These are phyloP conservation scores for Lordiphosa mommai DNA, from an alignment of 1,140 invertebrate species.

Conservation along the genomic window DNA sequence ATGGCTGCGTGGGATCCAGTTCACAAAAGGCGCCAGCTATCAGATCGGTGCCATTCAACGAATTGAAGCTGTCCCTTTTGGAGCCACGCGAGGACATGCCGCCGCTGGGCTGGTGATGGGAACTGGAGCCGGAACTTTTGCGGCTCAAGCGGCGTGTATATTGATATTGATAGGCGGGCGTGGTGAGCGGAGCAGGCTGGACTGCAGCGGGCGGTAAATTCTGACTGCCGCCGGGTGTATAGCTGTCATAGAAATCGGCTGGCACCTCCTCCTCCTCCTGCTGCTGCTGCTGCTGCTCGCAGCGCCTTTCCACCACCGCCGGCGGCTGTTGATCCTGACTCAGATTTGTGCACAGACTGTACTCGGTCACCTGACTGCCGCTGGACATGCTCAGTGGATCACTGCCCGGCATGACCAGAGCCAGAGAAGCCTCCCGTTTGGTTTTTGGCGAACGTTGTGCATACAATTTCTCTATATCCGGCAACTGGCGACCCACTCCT, in stretches of 20 bases:
- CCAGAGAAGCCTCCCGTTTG: slow-evolving; percentile 22
- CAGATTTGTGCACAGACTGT: slow-evolving; percentile 57
- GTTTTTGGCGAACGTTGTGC: slow-evolving; percentile 64
- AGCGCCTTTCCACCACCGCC: background rate
- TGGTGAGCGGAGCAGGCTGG: slow-evolving; percentile 9
- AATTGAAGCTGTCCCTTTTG: slow-evolving; percentile 75
- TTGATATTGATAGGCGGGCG: slow-evolving; percentile 70
- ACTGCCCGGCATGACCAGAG: slow-evolving; percentile 50
- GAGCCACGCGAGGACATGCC: slow-evolving; percentile 27
- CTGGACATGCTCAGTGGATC: slow-evolving; percentile 58
- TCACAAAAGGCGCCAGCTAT: slow-evolving; percentile 77
- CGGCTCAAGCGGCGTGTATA: slow-evolving; percentile 70
- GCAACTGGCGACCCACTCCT: slow-evolving; percentile 52
- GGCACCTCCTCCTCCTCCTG: slow-evolving; percentile 67
- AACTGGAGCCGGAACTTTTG: slow-evolving; percentile 50
- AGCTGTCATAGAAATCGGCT: slow-evolving; percentile 68
- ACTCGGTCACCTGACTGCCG: slow-evolving; percentile 54
- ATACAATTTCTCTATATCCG: slow-evolving; percentile 72
- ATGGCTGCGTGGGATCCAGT: slow-evolving; percentile 70
- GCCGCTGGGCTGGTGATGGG: slow-evolving; percentile 39
- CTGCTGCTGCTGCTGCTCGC: slow-evolving; percentile 9
- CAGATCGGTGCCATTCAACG: slow-evolving; percentile 67
- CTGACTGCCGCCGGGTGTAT: slow-evolving; percentile 60
- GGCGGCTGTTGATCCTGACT: slow-evolving; percentile 11
- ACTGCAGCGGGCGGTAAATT: slow-evolving; percentile 35